phyloP scores from a whole-genome alignment of 2,113 vertebrate genomes.

The Spermophilus dauricus region DNA sequence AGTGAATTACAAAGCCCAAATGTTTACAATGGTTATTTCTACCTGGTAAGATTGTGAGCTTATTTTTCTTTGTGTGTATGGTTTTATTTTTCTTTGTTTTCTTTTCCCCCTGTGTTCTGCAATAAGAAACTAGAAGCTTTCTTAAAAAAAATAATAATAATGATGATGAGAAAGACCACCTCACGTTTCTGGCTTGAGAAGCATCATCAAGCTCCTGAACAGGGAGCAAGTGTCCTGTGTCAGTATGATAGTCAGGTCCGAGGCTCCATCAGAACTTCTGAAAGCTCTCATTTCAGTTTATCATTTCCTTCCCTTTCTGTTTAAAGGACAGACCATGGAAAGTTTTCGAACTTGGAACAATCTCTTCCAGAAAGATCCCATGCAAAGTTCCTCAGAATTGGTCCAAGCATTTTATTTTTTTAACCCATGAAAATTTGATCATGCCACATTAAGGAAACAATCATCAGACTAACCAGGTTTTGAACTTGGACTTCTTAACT shows the following conservation, averaged over 20 bases:
- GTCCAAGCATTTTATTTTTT: background rate
- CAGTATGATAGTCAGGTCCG: background rate
- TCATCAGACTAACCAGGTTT: background rate
- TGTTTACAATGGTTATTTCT: background rate
- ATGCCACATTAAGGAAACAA: background rate
- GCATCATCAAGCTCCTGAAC: background rate
- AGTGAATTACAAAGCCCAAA: background rate
- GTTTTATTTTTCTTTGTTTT: background rate
- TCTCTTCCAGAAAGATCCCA: background rate
- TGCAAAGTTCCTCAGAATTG: background rate
- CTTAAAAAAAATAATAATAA: background rate
- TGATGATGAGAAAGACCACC: background rate
- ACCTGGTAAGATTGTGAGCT: background rate
- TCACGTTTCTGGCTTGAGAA: background rate
- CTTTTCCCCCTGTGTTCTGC: background rate
- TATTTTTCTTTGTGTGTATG: background rate
- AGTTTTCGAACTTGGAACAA: background rate
- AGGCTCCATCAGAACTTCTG: background rate
- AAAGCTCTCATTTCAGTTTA: background rate
- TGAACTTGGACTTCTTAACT: background rate
- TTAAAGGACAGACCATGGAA: background rate
- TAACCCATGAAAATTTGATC: background rate
- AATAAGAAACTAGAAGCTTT: background rate
- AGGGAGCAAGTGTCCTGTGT: background rate
- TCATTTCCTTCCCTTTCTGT: background rate